Base-by-base conservation (phyloP, 2,797 vertebrate species). In the Thalassophryne amazonica region DNA sequence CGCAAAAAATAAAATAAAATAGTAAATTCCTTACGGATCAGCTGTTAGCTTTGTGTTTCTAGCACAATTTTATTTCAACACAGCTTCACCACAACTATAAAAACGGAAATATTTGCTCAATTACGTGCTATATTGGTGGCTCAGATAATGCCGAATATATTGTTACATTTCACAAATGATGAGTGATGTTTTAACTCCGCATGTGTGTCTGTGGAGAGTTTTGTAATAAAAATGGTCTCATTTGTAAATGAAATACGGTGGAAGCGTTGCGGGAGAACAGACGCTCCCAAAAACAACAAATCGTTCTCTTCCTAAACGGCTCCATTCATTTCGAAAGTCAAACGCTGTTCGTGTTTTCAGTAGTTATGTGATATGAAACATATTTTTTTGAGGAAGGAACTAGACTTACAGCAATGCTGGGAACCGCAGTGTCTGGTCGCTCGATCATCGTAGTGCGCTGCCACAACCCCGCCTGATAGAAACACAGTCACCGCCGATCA, bases 361-460 rank as follows among this genome's bases (percentile, higher is more conserved):
- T n/a, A n/a, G n/a, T n/a, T n/a, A n/a, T n/a, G n/a, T n/a, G n/a
- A n/a, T n/a, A n/a, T n/a, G n/a, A n/a, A n/a, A n/a, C n/a, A n/a
- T n/a, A n/a, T n/a, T n/a, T n/a, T n/a, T n/a, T 18, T 5, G 9
- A 0, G 3, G 17, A 8, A 24, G 55, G 1, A 13, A 13, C 4
- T 1, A 2, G 66, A 91, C 91, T 91, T 81, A 92, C 91, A 74
- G 91, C 88, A 78, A 91, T 89, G 83, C 87, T 88, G 59, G 87
- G 78, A 76, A 89, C 82, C 52, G 83, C 81, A 36, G 87, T 78
- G 37, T 92, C 90, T 70, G 90, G 86, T 85, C 89, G 81, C 74
- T 92, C 90, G 73, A 92, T 90, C 90, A 92, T 91, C 19, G 80
- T 84, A 43, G 66, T 35, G 45, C 61, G 57, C 68, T 57, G 76